Evolutionary conservation across 92 coral and sea anemone species (phyloP).

Genomic region (Parazoanthus atlanticus): DNA sequence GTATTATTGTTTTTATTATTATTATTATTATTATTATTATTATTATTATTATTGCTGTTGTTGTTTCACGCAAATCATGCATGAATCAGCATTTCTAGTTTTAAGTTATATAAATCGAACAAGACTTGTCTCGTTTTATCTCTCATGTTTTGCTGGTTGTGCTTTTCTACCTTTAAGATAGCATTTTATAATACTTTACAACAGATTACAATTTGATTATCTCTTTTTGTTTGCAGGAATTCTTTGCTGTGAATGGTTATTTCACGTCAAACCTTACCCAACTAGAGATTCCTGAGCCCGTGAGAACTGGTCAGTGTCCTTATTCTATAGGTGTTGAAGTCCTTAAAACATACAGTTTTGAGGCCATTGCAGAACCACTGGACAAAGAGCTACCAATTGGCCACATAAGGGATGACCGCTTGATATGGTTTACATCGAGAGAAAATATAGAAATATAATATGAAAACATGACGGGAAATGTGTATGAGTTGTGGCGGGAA

Average conservation of each 20-base stretch:
- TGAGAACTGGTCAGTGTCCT: constrained; percentile 67
- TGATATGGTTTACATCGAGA: constrained; percentile 69
- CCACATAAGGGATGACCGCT: constrained; percentile 80
- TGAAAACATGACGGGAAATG: background rate
- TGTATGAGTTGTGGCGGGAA: too few relatives aligned
- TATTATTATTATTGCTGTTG: too few relatives aligned
- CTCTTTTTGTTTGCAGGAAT: constrained; percentile 54
- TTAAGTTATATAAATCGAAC: too few relatives aligned
- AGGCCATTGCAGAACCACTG: constrained; percentile 60
- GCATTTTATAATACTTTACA: background rate
- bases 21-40: too few relatives aligned
- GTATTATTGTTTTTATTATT: too few relatives aligned
- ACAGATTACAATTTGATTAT: background rate
- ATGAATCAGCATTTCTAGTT: background rate
- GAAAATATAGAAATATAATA: background rate
- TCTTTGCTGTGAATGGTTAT: constrained; percentile 81
- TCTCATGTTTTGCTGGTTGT: background rate
- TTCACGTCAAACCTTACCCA: constrained; percentile 77
- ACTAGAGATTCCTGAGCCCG: constrained; percentile 68
- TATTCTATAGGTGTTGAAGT: constrained; percentile 64
- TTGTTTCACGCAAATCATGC: too few relatives aligned
- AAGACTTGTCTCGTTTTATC: background rate
- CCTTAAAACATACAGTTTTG: constrained; percentile 70
- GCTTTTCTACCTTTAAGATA: too few relatives aligned
- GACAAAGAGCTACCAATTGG: constrained; percentile 69